Conservation (phyloP, 2,113 vertebrate species). For the Tiliqua scincoides region DNA sequence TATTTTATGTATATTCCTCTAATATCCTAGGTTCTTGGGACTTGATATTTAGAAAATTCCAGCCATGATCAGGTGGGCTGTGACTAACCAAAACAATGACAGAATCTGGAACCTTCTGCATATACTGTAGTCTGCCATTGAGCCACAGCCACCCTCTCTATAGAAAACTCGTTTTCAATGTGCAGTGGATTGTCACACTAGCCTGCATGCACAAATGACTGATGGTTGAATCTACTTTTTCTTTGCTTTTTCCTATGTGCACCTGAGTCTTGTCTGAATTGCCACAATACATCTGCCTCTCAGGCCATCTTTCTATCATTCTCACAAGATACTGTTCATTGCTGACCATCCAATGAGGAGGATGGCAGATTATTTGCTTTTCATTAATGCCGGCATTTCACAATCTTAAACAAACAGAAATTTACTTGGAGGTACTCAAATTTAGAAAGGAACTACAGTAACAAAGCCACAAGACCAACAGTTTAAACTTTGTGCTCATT, state of each 20-base stretch:
- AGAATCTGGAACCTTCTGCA: too few species aligned
- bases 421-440: constrained; percentile 56
- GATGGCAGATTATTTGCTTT: constrained; percentile 48
- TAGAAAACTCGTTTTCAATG: not conserved
- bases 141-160: too few species aligned
- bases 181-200: not conserved
- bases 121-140: too few species aligned
- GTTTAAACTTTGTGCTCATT: constrained; percentile 64
- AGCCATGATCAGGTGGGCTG: too few species aligned
- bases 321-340: constrained; percentile 33
- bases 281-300: not conserved
- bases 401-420: constrained; percentile 58
- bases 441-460: constrained; percentile 66
- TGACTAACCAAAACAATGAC: too few species aligned
- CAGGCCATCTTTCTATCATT: not conserved
- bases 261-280: not conserved
- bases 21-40: too few species aligned
- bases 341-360: constrained; percentile 13
- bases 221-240: not conserved
- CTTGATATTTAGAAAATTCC: too few species aligned
- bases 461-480: constrained; percentile 59
- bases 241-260: not conserved
- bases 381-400: constrained; percentile 60
- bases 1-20: too few species aligned
- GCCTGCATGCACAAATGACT: not conserved